These are phyloP conservation scores for Urocitellus parryii DNA, from an alignment of 2,113 vertebrate genomes.

Conservation along the genomic window DNA sequence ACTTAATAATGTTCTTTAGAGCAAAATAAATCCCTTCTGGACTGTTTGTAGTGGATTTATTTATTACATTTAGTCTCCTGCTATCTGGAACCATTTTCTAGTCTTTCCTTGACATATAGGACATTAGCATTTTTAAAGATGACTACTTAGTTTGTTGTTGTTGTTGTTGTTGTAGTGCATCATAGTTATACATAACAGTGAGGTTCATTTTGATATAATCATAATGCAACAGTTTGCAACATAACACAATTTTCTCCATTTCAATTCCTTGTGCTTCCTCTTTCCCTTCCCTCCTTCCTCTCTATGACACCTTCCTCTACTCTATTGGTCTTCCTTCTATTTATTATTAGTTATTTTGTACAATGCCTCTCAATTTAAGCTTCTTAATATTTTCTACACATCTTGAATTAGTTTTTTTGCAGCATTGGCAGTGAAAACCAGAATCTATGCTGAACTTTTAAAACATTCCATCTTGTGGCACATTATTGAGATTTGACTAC, in stretches of 20 bases:
- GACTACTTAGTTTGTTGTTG: too few relatives aligned
- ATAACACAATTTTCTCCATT: too few relatives aligned
- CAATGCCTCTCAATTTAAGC: background rate
- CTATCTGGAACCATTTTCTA: background rate
- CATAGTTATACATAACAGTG: too few relatives aligned
- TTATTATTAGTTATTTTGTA: background rate
- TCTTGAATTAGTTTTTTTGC: constrained; percentile 6
- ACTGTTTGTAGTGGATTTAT: background rate
- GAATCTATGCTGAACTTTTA: background rate
- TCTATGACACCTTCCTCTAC: too few relatives aligned
- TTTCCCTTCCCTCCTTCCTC: too few relatives aligned
- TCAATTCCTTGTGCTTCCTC: too few relatives aligned
- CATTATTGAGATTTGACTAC: constrained; percentile 7
- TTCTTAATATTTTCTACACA: background rate
- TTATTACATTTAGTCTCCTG: background rate
- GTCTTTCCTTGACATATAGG: background rate
- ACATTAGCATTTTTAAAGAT: background rate
- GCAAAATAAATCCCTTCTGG: background rate
- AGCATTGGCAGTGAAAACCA: background rate
- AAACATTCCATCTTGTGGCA: background rate
- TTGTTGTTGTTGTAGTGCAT: too few relatives aligned
- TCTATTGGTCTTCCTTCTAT: too few relatives aligned
- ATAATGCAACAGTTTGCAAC: too few relatives aligned
- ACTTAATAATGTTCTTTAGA: background rate
- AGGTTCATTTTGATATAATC: too few relatives aligned